Evolutionary conservation across 1,140 invertebrate species (phyloP).

Genomic region (Micrasema longulum): DNA sequence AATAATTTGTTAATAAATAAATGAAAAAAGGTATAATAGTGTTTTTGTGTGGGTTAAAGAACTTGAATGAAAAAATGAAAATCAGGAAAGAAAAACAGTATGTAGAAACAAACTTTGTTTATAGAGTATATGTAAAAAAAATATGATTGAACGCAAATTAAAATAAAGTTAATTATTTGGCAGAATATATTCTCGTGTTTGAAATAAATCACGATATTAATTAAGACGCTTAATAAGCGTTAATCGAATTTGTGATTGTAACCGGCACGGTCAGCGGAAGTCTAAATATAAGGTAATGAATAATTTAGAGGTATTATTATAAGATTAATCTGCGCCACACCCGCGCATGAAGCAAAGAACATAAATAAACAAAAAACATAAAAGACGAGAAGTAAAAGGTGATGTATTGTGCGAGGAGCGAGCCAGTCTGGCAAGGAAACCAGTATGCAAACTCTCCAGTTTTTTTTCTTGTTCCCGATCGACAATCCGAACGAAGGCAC

Average conservation of each 20-base stretch:
- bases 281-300: not conserved
- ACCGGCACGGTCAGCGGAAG: not conserved
- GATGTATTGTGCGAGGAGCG: constrained; percentile 25
- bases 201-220: too few relatives aligned
- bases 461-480: constrained; percentile 31
- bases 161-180: not conserved
- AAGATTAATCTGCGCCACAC: constrained; percentile 26
- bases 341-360: not conserved
- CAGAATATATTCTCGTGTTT: too few relatives aligned
- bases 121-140: too few relatives aligned
- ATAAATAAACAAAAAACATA: constrained; percentile 21
- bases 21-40: too few relatives aligned
- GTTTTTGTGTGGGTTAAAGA: too few relatives aligned
- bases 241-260: not conserved
- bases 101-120: too few relatives aligned
- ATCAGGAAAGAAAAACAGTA: too few relatives aligned
- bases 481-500: constrained; percentile 31
- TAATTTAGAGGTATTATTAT: constrained; percentile 2
- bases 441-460: constrained; percentile 26
- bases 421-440: not conserved
- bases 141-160: not conserved
- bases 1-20: too few relatives aligned
- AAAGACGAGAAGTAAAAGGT: constrained; percentile 22
- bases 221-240: too few relatives aligned
- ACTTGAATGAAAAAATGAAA: too few relatives aligned